Evolutionary conservation across 1,140 invertebrate species (phyloP).

Genomic region (Conopomorpha cramerella): DNA sequence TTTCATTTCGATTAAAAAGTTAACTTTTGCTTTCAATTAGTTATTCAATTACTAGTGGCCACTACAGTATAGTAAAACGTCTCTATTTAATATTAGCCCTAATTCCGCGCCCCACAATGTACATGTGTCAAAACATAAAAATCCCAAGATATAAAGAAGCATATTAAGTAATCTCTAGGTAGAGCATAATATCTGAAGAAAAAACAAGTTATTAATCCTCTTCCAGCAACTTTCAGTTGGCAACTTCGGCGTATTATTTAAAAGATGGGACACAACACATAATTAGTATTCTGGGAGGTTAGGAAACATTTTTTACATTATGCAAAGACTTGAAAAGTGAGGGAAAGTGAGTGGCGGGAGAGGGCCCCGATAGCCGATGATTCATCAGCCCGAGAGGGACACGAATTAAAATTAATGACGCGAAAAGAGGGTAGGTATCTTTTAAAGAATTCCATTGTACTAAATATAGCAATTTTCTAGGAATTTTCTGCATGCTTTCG

Average conservation of each 20-base stretch:
- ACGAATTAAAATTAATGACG: conserved; percentile 61
- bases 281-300: conserved; percentile 53
- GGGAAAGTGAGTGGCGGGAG: conserved; percentile 25
- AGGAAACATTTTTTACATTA: conserved; percentile 57
- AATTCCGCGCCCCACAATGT: too few relatives aligned
- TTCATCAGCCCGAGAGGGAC: conserved; percentile 46
- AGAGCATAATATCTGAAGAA: too few relatives aligned
- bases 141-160: too few relatives aligned
- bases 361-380: conserved; percentile 51
- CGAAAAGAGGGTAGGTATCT: conserved; percentile 32
- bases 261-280: conserved; percentile 42
- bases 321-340: conserved; percentile 54
- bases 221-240: conserved; percentile 28
- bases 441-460: conserved; percentile 36
- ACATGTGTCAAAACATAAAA: too few relatives aligned
- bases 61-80: too few relatives aligned
- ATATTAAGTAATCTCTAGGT: too few relatives aligned
- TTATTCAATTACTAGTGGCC: too few relatives aligned
- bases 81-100: too few relatives aligned
- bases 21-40: too few relatives aligned
- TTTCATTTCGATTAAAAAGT: too few relatives aligned
- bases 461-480: too few relatives aligned
- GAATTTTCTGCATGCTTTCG: too few relatives aligned
- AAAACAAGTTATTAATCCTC: conserved; percentile 51
- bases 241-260: conserved; percentile 27